phyloP scores from a whole-genome alignment of 2,113 vertebrate species.

The Cololabis saira region DNA sequence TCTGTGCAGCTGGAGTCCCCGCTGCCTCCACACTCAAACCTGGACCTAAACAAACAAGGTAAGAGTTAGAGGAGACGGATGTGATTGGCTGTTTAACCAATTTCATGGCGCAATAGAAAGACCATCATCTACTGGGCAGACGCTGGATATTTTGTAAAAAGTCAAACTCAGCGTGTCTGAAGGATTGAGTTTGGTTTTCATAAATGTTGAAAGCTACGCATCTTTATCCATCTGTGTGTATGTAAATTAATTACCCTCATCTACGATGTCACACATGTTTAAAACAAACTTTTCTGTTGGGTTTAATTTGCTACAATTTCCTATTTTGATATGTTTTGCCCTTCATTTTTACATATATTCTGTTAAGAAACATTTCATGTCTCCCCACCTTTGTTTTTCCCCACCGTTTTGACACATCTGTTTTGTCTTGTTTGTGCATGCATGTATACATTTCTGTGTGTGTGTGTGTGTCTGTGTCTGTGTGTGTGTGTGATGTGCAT shows the following conservation, averaged over 20 bases:
- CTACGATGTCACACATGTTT: background rate
- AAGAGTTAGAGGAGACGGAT: background rate
- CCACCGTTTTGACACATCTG: slow-evolving; percentile 47
- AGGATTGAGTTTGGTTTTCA: background rate
- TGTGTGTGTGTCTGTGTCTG: slow-evolving; percentile 22
- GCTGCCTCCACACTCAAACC: slow-evolving; percentile 76
- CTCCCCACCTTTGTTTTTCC: slow-evolving; percentile 46
- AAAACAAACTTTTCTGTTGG: slow-evolving; percentile 10
- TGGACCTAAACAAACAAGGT: slow-evolving; percentile 82
- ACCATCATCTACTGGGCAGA: no score
- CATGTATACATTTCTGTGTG: slow-evolving; percentile 36
- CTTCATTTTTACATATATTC: slow-evolving; percentile 41
- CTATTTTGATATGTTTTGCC: slow-evolving; percentile 28
- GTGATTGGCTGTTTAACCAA: background rate
- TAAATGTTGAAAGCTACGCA: background rate
- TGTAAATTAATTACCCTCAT: no score
- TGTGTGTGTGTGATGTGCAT: slow-evolving; percentile 38
- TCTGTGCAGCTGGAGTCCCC: slow-evolving; percentile 73
- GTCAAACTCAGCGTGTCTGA: background rate
- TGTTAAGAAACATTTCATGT: slow-evolving; percentile 54
- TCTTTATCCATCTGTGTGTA: no score
- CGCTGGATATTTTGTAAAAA: background rate
- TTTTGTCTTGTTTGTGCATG: slow-evolving; percentile 48
- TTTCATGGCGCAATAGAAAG: background rate
- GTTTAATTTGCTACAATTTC: slow-evolving; percentile 9